A percentile compares a stretch with the other conserved stretches of the same genome.
Evolutionary conservation across 2,888 invertebrate genomes (phyloP).

Genomic region (Orchestes rusci): DNA sequence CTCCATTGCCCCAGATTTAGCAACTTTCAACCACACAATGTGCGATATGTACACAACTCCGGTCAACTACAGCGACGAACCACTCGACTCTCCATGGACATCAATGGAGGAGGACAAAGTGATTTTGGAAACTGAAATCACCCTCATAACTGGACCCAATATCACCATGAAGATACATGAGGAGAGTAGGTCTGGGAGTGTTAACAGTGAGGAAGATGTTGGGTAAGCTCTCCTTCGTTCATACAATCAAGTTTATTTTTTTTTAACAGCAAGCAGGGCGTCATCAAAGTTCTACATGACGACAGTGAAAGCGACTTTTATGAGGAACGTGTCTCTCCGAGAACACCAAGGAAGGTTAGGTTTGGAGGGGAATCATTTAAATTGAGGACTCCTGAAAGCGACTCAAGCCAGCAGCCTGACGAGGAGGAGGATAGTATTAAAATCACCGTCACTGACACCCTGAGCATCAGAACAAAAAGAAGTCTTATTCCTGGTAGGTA

Average conservation of each 20-base stretch:
- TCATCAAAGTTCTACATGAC: constrained; percentile 55
- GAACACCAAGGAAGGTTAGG: constrained; percentile 65
- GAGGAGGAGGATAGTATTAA: constrained; percentile 26
- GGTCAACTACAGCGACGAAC: constrained; percentile 26
- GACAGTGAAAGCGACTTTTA: constrained; percentile 52
- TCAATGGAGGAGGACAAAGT: constrained; percentile 51
- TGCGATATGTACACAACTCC: constrained; percentile 53
- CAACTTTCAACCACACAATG: constrained; percentile 37
- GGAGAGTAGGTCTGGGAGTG: constrained; percentile 44
- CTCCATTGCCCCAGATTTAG: too few relatives aligned
- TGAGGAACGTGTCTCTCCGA: constrained; percentile 39
- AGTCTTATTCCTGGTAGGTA: constrained; percentile 44
- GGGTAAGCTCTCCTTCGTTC: constrained; percentile 26
- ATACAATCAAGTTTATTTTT: not conserved
- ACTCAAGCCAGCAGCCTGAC: constrained; percentile 53
- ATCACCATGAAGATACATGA: constrained; percentile 81
- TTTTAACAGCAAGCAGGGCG: constrained; percentile 40
- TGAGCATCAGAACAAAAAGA: constrained; percentile 32
- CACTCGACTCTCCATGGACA: too few relatives aligned
- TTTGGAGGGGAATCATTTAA: constrained; percentile 85
- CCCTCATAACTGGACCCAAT: constrained; percentile 71
- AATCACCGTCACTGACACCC: constrained; percentile 33
- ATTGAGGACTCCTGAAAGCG: constrained; percentile 78
- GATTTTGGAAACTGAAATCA: constrained; percentile 76
- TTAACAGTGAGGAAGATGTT: constrained; percentile 34